Evolutionary conservation across 2,797 vertebrate genomes (phyloP), one percentile per base, ranked within the genome.

Genomic region (Helicolenus hilgendorfi): DNA sequence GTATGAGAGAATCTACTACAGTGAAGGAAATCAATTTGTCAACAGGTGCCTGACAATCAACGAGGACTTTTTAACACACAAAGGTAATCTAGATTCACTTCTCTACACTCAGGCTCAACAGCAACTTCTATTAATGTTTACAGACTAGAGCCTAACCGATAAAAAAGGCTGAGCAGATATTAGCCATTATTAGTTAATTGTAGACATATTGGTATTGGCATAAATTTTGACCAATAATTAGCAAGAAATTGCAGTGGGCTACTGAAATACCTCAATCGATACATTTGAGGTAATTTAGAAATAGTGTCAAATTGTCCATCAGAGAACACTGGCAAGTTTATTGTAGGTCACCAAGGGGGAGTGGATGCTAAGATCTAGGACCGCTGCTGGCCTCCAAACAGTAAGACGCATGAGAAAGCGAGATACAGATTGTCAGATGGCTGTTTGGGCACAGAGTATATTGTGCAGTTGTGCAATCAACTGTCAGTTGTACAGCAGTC

Each of bases 1-100:
- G 5, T 88, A 0, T 60, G 81, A 91, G 29, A 3, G 0, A 0
- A 80, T 93, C 83, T 71, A 89, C 62, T 55, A 74, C 0, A 0
- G 85, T 35, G 26, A 86, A 2, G 0, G 3, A 70, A 71, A 79
- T 31, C 0, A 0, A 1, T 2, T 0, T 0, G 6, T 83, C n/a
- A 90, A 91, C 67, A 86, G 88, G 14, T 91, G 87, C 26, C 81
- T 89, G 5, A 31, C 7, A 0, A 79, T 92, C 68, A 41, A 7
- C 1, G 0, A 60, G 5, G 3, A 67, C 0, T 3, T 62, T n/a
- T 58, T 93, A 67, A 85, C 86, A 53, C 18, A 1, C 35, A 14
- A 93, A 77, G 92, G 92, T 93, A 91, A 36, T 60, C 2, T 7
- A 1, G 2, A 26, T 24, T 45, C 0, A 35, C 9, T 0, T 70